phyloP scores from a whole-genome alignment of 2,797 vertebrate species.

The Sarcoramphus papa region DNA sequence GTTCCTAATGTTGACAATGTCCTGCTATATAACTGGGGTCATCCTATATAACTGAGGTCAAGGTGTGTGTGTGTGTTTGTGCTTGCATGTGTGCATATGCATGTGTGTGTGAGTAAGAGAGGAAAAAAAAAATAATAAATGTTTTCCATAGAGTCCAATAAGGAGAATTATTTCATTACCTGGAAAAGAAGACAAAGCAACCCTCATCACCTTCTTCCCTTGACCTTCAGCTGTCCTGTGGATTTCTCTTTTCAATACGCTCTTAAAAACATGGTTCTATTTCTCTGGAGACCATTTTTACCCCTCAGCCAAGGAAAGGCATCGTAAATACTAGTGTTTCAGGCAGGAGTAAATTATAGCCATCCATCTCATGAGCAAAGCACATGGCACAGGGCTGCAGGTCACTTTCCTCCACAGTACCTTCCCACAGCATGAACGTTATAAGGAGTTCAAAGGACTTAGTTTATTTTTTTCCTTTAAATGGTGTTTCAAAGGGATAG shows the following conservation, averaged over 20 bases:
- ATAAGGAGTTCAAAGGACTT: neutral
- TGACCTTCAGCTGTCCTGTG: neutral
- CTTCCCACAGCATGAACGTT: neutral
- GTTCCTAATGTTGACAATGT: neutral
- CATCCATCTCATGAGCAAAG: slow-evolving; percentile 45
- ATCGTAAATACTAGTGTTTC: slow-evolving; percentile 13
- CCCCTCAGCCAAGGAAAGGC: slow-evolving; percentile 20
- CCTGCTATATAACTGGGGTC: neutral
- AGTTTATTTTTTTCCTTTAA: neutral
- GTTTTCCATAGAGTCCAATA: neutral
- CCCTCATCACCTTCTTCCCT: neutral
- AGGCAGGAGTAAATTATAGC: slow-evolving; percentile 57
- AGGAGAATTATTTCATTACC: neutral
- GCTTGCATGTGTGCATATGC: neutral
- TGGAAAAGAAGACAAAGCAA: neutral
- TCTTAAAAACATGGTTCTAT: neutral
- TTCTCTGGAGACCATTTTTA: slow-evolving; percentile 14
- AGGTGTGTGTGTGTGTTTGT: neutral
- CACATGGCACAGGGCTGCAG: neutral
- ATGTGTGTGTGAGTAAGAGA: rapidly evolving
- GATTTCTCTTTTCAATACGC: neutral
- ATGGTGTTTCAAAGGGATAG: neutral
- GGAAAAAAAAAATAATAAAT: neutral
- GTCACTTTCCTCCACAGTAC: neutral
- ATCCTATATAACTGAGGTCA: neutral